Conservation (phyloP, 2,797 vertebrate species). For the Chromobotia macracanthus region DNA sequence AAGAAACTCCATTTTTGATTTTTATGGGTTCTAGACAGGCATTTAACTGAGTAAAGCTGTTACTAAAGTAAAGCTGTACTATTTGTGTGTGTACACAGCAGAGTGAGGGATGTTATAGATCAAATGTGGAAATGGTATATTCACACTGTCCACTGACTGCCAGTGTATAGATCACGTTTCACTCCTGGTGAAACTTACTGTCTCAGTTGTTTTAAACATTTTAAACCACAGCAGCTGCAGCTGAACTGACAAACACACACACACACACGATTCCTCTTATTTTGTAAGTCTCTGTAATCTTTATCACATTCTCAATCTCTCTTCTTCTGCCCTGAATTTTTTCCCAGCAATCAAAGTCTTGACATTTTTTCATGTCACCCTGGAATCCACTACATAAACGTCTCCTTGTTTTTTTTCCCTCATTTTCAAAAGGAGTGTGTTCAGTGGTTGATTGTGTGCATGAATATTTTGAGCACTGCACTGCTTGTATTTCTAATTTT, state of each 20-base stretch:
- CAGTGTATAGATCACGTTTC: constrained; percentile 76
- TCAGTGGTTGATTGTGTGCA: background rate
- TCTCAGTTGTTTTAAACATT: constrained; percentile 63
- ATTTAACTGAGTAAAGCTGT: background rate
- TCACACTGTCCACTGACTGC: constrained; percentile 74
- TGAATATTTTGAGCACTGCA: constrained; percentile 24
- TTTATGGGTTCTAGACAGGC: too few species aligned
- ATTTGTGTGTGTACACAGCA: constrained; percentile 1
- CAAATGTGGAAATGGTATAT: constrained; percentile 69
- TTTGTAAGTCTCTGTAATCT: constrained; percentile 31
- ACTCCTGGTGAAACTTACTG: constrained; percentile 64
- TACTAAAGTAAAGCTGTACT: too few species aligned
- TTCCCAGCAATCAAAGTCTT: constrained; percentile 35
- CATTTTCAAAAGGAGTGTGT: constrained; percentile 17
- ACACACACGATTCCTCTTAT: constrained; percentile 46
- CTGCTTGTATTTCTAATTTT: constrained; percentile 41
- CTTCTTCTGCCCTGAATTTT: constrained; percentile 18
- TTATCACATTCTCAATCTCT: background rate
- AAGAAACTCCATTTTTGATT: too few species aligned
- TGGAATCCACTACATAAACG: constrained; percentile 7
- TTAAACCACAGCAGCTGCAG: constrained; percentile 58
- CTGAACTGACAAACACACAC: constrained; percentile 48
- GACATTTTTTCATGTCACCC: constrained; percentile 27
- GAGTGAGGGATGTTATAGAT: constrained; percentile 67
- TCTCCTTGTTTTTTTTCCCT: constrained; percentile 4